Conservation (phyloP, 2,797 vertebrate species). For the Heliangelus exortis region DNA sequence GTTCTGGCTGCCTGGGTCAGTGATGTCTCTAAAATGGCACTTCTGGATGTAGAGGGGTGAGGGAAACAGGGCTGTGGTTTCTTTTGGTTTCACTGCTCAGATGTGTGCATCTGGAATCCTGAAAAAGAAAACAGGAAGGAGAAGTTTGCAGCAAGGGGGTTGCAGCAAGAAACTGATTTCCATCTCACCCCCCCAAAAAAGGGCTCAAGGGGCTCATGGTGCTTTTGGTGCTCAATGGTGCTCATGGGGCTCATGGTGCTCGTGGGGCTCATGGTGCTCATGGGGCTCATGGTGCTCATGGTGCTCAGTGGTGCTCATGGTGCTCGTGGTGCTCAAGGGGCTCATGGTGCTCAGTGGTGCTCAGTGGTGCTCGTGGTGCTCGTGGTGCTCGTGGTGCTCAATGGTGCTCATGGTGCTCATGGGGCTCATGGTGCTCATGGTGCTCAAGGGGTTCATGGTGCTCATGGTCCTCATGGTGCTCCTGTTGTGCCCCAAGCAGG, state of each 20-base stretch:
- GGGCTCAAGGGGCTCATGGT: not conserved
- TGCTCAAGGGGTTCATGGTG: too few species aligned
- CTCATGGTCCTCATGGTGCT: not conserved
- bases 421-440: too few species aligned
- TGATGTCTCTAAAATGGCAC: not conserved
- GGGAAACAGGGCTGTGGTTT: not conserved
- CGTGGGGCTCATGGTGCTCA: too few species aligned
- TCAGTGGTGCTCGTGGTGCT: too few species aligned
- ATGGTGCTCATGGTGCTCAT: too few species aligned
- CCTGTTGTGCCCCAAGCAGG: not conserved
- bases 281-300: too few species aligned
- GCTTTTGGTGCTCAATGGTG: too few species aligned
- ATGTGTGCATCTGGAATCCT: not conserved
- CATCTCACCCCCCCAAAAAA: not conserved
- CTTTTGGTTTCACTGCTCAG: not conserved
- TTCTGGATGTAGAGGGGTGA: not conserved
- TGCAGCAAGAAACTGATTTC: not conserved
- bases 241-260: too few species aligned
- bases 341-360: too few species aligned
- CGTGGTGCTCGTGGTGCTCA: too few species aligned
- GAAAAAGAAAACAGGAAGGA: conserved; percentile 32
- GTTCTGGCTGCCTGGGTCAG: not conserved
- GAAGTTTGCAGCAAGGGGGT: not conserved
- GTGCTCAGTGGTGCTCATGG: not conserved
- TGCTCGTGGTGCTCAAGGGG: too few species aligned